Evolutionary conservation across 2,797 vertebrate genomes (phyloP), one percentile per base, ranked within the genome.

Genomic region (Hypotaenidia philippensis): DNA sequence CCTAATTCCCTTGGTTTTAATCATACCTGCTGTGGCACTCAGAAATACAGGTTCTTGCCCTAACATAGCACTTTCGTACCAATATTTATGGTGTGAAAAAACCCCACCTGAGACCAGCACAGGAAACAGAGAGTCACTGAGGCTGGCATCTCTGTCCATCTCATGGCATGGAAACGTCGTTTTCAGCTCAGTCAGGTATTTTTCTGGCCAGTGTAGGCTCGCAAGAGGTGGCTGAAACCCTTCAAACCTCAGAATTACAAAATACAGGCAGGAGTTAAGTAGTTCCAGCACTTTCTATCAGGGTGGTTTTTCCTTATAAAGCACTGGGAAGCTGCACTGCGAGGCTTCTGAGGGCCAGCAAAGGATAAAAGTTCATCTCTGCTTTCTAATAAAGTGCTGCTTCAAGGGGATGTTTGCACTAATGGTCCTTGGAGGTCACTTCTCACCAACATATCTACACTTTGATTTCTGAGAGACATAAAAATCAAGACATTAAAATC

Each of bases 111-210:
- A 68, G 26, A 36, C 1, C 31, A 20, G 41, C 31, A 6, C 25
- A 1, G 7, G 31, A 13, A 29, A 10, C 11, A 4, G 19, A 2
- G 17, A 3, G 59, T 2, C 50, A 2, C 44, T 4, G 70, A 18
- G 13, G 17, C 0, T 13, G 45, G 40, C 32, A 7, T 6, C 34
- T 2, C 38, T 8, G 56, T 44, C 23, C 13, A 2, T 9, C 29
- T 16, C 0, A 4, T 0, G 32, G 60, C 45, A 15, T 9, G 1
- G 0, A 2, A 19, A 10, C 18, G 6, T 7, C 6, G 1, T 34
- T 61, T 36, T 18, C 15, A 18, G 36, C 36, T 71, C 41, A 4
- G 17, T 8, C 17, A 26, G 50, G 38, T 8, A 29, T 0, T 40
- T 34, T 4, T 44, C 23, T 26, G 16, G 2, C 0, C 3, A 40